Conservation (phyloP, 2,797 vertebrate species). For the Benthosema pterotum region DNA sequence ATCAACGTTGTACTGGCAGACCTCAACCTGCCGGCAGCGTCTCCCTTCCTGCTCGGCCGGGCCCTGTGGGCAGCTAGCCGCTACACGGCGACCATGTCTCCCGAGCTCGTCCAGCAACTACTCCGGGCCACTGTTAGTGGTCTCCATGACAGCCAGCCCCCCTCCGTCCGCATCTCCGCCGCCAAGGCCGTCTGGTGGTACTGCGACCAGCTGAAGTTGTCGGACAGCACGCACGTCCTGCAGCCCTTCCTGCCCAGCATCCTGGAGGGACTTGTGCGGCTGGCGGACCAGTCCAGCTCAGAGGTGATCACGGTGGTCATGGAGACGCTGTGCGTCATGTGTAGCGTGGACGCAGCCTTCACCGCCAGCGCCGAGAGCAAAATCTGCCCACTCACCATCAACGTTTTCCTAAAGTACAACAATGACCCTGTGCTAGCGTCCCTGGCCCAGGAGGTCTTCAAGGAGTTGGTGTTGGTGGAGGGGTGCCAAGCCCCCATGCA, state of each 20-base stretch:
- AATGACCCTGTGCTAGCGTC: constrained; percentile 98
- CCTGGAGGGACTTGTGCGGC: constrained; percentile 93
- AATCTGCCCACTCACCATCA: constrained; percentile 98
- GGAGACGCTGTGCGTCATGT: constrained; percentile 98
- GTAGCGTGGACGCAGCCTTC: constrained; percentile 92
- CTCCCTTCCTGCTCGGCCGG: constrained; percentile 94
- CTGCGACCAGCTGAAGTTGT: constrained; percentile 97
- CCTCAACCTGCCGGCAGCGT: constrained; percentile 89
- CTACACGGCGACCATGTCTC: constrained; percentile 96
- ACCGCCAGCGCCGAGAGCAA: constrained; percentile 95
- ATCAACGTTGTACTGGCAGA: constrained; percentile 92
- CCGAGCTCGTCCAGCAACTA: constrained; percentile 98
- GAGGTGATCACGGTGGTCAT: constrained; percentile 98
- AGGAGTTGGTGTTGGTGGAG: constrained; percentile 96
- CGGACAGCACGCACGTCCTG: constrained; percentile 92
- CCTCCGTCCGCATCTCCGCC: constrained; percentile 95
- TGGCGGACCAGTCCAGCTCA: constrained; percentile 96
- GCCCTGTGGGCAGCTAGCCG: constrained; percentile 98
- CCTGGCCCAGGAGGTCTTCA: constrained; percentile 97
- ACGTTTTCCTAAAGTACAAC: constrained; percentile 97
- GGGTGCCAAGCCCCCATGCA: constrained; percentile 98
- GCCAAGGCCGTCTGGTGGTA: constrained; percentile 98
- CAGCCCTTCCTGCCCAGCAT: constrained; percentile 96
- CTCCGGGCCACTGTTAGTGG: constrained; percentile 97
- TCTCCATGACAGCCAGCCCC: constrained; percentile 92